A percentile compares a stretch with the other conserved stretches of the same genome.
Conservation (phyloP, 2,113 vertebrate species). For the Ahaetulla prasina region DNA sequence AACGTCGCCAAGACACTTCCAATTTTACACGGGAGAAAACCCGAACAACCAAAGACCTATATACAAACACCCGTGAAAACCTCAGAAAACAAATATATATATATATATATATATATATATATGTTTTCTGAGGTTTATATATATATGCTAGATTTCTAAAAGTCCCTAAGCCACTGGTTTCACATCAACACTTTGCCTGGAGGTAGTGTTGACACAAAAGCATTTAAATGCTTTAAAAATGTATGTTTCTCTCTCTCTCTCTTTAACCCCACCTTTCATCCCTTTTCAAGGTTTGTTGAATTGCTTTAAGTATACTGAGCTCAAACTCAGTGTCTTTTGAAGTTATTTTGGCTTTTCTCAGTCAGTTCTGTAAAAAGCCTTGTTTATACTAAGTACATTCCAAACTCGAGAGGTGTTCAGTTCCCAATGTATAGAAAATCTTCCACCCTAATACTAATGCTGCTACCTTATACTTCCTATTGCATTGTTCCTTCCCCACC, state of each 20-base stretch:
- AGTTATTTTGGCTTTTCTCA: constrained; percentile 26
- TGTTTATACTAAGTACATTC: constrained; percentile 33
- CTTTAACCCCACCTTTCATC: constrained; percentile 31
- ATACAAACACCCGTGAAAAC: no score
- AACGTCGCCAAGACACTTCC: no score
- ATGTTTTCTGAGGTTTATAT: no score
- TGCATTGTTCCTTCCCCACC: neutral
- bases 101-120: no score
- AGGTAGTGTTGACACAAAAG: constrained; percentile 33
- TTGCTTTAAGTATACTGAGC: constrained; percentile 27
- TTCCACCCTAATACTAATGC: constrained; percentile 32
- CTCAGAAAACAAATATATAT: no score
- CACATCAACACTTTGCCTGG: constrained; percentile 28
- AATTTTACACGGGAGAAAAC: no score
- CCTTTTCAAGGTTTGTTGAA: constrained; percentile 5
- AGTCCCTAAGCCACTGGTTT: constrained; percentile 23
- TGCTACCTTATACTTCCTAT: constrained; percentile 30
- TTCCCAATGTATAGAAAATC: neutral
- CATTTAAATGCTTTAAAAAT: constrained; percentile 7
- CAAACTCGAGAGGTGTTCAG: constrained; percentile 31
- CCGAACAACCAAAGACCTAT: no score
- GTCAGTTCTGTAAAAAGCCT: constrained; percentile 10
- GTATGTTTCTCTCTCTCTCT: neutral
- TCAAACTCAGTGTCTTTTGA: constrained; percentile 32
- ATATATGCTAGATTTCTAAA: neutral